These are phyloP conservation scores for Lithosia quadra DNA, from an alignment of 2,888 invertebrate genomes.

Conservation along the genomic window DNA sequence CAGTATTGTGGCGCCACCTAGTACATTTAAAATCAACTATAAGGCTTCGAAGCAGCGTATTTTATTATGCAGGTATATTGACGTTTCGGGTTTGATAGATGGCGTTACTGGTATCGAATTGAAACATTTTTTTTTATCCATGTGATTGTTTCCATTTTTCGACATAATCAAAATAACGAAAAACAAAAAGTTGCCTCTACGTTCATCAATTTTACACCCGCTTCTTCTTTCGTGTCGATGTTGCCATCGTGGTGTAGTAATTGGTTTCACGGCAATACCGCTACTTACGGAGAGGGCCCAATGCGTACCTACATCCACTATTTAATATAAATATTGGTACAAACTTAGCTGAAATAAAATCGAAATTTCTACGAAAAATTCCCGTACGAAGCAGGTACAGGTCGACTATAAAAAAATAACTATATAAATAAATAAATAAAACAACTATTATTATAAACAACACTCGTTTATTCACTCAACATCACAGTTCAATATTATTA, in stretches of 20 bases:
- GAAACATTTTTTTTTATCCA: neutral
- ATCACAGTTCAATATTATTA: conserved; percentile 49
- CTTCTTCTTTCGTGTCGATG: too few relatives aligned
- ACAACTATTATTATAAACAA: conserved; percentile 59
- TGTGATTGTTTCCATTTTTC: too few relatives aligned
- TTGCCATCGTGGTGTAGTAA: too few relatives aligned
- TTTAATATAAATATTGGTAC: too few relatives aligned
- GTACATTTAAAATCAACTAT: conserved; percentile 38
- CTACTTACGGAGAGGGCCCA: too few relatives aligned
- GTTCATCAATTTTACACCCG: too few relatives aligned
- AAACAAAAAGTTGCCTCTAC: too few relatives aligned
- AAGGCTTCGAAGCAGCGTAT: conserved; percentile 41
- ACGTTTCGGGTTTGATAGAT: conserved; percentile 42
- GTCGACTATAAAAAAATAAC: too few relatives aligned
- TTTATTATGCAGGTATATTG: neutral
- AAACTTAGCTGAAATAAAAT: too few relatives aligned
- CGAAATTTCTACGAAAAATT: neutral
- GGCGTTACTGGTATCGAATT: conserved; percentile 41
- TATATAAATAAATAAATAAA: conserved; percentile 47
- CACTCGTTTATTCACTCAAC: conserved; percentile 63
- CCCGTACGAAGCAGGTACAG: neutral
- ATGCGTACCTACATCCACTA: too few relatives aligned
- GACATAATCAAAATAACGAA: too few relatives aligned
- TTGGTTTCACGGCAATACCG: too few relatives aligned
- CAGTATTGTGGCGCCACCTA: conserved; percentile 55